These are phyloP conservation scores for Bos indicus DNA, from an alignment of 2,113 vertebrate species.

Conservation along the genomic window DNA sequence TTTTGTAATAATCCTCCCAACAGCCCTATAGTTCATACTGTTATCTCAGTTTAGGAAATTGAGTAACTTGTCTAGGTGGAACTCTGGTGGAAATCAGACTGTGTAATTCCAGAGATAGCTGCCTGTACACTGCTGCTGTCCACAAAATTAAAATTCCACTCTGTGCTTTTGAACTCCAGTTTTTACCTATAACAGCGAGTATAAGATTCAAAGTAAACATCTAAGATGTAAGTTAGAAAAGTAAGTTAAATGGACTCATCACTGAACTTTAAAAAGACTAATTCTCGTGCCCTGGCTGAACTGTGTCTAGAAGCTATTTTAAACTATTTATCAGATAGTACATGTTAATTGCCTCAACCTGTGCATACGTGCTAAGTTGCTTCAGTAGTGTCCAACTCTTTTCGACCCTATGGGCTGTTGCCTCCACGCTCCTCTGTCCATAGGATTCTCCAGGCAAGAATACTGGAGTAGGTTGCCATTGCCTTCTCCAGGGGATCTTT, in stretches of 20 bases:
- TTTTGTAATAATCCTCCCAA: neutral
- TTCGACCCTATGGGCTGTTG: neutral
- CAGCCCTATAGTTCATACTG: neutral
- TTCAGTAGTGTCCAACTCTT: neutral
- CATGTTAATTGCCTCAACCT: neutral
- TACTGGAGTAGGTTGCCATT: neutral
- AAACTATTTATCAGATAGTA: neutral
- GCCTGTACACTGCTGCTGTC: neutral
- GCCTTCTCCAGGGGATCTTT: neutral
- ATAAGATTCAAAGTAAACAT: neutral
- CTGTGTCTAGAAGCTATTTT: neutral
- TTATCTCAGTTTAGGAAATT: neutral
- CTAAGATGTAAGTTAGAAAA: slow-evolving; percentile 6
- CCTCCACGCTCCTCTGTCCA: neutral
- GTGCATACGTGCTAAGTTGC: neutral
- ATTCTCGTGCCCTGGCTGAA: neutral
- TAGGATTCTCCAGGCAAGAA: neutral
- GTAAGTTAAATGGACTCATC: neutral
- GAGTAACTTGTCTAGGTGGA: neutral
- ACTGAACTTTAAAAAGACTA: slow-evolving; percentile 3
- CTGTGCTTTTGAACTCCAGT: neutral
- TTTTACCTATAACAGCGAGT: neutral
- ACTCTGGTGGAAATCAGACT: neutral
- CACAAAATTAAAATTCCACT: neutral
- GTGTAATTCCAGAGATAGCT: neutral